Base-by-base conservation (phyloP, 1,140 invertebrate genomes). In the Saccostrea cuccullata region DNA sequence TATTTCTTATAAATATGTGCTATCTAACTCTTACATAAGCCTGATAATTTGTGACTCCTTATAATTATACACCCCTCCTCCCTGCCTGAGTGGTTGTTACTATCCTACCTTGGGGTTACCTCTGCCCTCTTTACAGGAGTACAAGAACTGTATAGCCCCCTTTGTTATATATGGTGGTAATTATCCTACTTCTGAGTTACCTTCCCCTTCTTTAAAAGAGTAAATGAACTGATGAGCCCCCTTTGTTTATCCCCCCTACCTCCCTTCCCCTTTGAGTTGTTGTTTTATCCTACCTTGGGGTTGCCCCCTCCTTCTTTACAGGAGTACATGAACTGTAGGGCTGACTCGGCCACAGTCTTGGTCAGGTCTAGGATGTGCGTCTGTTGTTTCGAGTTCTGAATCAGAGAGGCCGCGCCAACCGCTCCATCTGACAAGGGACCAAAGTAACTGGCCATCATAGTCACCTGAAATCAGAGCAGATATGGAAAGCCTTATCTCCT, bases 301-400 rank as follows among this genome's bases (percentile, higher is more conserved):
- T 94, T 94, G 23, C 94, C 94, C 47, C 91, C 94, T 5, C 94
- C 93, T 93, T 99, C 98, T 94, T 98, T 98, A 8, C 97, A 97
- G 0, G 97, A 96, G 90, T 97, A 97, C 73, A 99, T 96, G 60
- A 99, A 95, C 93, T 98, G 98, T 13, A 98, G 95, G 13, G 97
- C 96, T 15, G 98, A 97, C 95, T 99, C 99, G 0, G 97, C 96
- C 20, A 99, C 98, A 0, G 98, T 99, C 94, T 99, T 98, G 0
- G 98, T 97, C 94, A 99, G 98, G 94, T 99, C 98, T 23, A 99
- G 95, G 26, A 99, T 95, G 36, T 97, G 96, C 94, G 97, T 97
- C 95, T 99, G 98, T 94, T 98, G 97, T 93, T 97, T 97, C 0
- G 98, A 97, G 94, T 98, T 98, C 9, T 97, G 96, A 94, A 98